Evolutionary conservation across 2,113 vertebrate genomes (phyloP).

Genomic region (Paraplagusia blochii): DNA sequence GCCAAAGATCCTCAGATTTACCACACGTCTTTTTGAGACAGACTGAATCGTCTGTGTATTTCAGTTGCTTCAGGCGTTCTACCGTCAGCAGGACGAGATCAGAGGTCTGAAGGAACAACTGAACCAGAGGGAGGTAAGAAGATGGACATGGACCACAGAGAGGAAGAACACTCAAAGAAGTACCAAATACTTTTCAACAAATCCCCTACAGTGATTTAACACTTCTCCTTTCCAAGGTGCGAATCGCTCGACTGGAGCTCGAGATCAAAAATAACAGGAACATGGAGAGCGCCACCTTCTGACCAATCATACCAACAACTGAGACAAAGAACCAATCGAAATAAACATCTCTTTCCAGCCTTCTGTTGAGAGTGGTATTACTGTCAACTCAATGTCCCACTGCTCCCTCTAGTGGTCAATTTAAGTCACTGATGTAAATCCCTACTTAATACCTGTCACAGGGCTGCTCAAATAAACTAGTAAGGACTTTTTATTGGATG

Average conservation of each 20-base stretch:
- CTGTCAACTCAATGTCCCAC: too few species aligned
- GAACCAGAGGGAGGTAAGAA: slow-evolving; percentile 72
- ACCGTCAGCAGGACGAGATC: slow-evolving; percentile 89
- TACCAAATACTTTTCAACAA: not conserved
- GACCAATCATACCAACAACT: slow-evolving; percentile 15
- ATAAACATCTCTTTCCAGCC: too few species aligned
- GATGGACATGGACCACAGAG: not conserved
- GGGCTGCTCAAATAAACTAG: too few species aligned
- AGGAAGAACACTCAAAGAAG: too few species aligned
- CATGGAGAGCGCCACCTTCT: slow-evolving; percentile 51
- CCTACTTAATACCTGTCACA: too few species aligned
- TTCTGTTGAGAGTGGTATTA: too few species aligned
- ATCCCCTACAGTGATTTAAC: not conserved
- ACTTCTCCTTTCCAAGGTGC: slow-evolving; percentile 49
- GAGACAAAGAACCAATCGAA: not conserved
- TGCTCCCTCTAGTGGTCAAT: too few species aligned
- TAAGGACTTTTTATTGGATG: too few species aligned
- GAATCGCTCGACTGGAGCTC: slow-evolving; percentile 80
- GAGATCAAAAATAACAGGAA: slow-evolving; percentile 76
- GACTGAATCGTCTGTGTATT: not conserved
- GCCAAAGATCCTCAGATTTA: not conserved
- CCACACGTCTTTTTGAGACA: too few species aligned
- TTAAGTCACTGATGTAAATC: too few species aligned
- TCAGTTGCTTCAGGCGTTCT: slow-evolving; percentile 85
- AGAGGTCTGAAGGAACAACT: slow-evolving; percentile 78